A percentile compares a stretch with the other conserved stretches of the same genome.
Evolutionary conservation across 2,797 vertebrate genomes (phyloP).

Genomic region (Acanthornis magna): DNA sequence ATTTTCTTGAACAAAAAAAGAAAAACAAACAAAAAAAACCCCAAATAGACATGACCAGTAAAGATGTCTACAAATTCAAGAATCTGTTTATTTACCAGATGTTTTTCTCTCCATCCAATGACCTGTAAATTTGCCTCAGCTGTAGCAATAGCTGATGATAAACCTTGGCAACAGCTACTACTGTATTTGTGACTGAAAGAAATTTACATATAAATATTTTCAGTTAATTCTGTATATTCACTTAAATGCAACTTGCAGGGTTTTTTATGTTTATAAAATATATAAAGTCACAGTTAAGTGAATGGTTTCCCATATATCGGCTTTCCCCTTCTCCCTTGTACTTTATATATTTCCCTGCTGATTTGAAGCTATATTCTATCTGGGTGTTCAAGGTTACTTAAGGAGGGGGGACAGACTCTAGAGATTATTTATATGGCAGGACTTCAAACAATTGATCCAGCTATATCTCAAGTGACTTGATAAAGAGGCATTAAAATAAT

Average conservation of each 20-base stretch:
- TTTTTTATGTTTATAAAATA: not conserved
- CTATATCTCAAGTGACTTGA: not conserved
- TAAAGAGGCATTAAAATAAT: not conserved
- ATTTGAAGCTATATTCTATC: not conserved
- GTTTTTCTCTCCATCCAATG: not conserved
- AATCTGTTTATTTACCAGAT: not conserved
- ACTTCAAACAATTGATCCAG: conserved; percentile 6
- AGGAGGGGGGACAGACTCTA: not conserved
- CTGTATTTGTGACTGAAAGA: not conserved
- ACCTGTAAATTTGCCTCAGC: not conserved
- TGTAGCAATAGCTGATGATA: not conserved
- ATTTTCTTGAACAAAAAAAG: not conserved
- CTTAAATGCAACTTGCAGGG: not conserved
- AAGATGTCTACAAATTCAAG: not conserved
- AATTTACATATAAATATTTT: not conserved
- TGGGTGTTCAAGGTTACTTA: not conserved
- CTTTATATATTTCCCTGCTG: not conserved
- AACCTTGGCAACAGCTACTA: not conserved
- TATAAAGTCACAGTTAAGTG: not conserved
- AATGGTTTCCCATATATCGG: not conserved
- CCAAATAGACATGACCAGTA: not conserved
- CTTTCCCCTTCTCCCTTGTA: not conserved
- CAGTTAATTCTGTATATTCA: not conserved
- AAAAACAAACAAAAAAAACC: rapidly evolving
- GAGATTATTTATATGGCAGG: not conserved